Conservation (phyloP, 2,888 invertebrate genomes). For the Parnassius orleans region DNA sequence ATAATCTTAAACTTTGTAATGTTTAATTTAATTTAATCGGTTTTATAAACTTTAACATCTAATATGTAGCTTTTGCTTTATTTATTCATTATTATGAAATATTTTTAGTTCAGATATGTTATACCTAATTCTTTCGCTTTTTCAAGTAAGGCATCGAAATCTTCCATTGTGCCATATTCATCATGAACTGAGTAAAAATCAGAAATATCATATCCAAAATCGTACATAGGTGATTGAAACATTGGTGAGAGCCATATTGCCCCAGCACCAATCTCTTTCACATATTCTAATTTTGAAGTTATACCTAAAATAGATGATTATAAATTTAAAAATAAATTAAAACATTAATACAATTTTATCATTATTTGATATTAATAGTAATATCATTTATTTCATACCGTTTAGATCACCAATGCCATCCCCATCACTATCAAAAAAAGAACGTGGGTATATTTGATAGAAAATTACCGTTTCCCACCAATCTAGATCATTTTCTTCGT, state of each 20-base stretch:
- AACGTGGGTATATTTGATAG: constrained; percentile 90
- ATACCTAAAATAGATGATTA: constrained; percentile 69
- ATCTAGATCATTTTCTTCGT: constrained; percentile 51
- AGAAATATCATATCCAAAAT: constrained; percentile 90
- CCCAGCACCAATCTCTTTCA: constrained; percentile 83
- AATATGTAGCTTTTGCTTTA: not conserved
- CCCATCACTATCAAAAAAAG: constrained; percentile 89
- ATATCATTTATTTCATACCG: constrained; percentile 49
- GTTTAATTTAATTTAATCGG: not conserved
- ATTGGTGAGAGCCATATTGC: constrained; percentile 90
- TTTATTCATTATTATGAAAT: too few species aligned
- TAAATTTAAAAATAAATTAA: not conserved
- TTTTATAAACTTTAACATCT: too few species aligned
- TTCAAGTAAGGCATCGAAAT: constrained; percentile 82
- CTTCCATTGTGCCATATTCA: constrained; percentile 86
- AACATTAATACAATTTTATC: not conserved
- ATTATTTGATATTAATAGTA: not conserved
- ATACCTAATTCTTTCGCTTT: constrained; percentile 74
- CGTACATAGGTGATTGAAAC: constrained; percentile 86
- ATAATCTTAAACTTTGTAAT: not conserved
- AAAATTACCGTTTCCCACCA: constrained; percentile 90
- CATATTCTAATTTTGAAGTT: constrained; percentile 81
- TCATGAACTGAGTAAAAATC: constrained; percentile 86
- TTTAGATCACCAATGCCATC: constrained; percentile 86
- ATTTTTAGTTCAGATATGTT: constrained; percentile 14